These are phyloP conservation scores for Epirrita christyi DNA, from an alignment of 2,888 invertebrate species.

Conservation along the genomic window DNA sequence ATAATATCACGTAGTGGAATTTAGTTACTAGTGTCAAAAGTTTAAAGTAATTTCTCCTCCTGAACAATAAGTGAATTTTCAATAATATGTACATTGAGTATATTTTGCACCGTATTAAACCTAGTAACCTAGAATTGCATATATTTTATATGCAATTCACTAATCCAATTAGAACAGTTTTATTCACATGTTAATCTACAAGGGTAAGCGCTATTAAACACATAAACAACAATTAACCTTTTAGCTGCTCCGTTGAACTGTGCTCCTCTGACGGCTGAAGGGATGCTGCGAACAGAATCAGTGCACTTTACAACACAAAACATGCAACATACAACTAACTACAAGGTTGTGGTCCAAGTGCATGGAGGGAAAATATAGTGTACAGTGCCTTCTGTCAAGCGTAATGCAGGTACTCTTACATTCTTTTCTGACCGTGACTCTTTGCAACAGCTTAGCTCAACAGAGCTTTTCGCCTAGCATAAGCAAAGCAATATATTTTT, in stretches of 20 bases:
- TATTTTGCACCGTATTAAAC: too few species aligned
- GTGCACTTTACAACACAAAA: slow-evolving; percentile 55
- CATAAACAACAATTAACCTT: slow-evolving; percentile 53
- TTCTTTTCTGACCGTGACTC: too few species aligned
- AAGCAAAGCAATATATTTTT: too few species aligned
- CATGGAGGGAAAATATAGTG: slow-evolving; percentile 9
- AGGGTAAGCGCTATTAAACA: slow-evolving; percentile 29
- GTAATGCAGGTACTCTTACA: background rate
- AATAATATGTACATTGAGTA: too few species aligned
- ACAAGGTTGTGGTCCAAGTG: slow-evolving; percentile 40
- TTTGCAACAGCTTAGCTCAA: too few species aligned
- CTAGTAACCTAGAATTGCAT: background rate
- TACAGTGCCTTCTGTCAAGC: background rate
- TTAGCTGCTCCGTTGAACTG: slow-evolving; percentile 35
- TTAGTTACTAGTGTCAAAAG: too few species aligned
- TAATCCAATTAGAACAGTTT: background rate
- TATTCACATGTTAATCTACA: slow-evolving; percentile 17
- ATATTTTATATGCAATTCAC: too few species aligned
- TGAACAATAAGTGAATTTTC: too few species aligned
- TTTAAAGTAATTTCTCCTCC: too few species aligned
- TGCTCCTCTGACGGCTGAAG: slow-evolving; percentile 31
- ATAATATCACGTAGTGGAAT: too few species aligned
- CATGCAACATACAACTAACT: slow-evolving; percentile 50
- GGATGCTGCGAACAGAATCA: slow-evolving; percentile 61
- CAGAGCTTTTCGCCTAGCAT: too few species aligned